Percentiles rank a stretch among this genome's conserved stretches.
phyloP scores from a whole-genome alignment of 2,797 vertebrate genomes.

The Xiphorhynchus erythropygius region DNA sequence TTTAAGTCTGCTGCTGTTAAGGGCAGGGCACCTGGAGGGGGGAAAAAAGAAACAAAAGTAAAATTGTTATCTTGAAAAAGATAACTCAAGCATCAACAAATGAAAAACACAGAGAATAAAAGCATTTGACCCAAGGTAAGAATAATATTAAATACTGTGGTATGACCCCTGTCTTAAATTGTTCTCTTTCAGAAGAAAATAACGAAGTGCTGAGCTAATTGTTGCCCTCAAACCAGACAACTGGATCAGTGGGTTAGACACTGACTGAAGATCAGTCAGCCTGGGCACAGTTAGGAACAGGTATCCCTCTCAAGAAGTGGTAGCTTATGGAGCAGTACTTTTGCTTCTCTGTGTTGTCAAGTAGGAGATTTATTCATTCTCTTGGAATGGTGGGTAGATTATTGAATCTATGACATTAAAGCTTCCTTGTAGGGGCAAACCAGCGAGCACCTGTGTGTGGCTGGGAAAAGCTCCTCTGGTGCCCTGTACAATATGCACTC shows the following conservation, averaged over 20 bases:
- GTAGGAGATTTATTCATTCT: neutral
- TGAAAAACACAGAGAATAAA: neutral
- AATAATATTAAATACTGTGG: neutral
- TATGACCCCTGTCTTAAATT: neutral
- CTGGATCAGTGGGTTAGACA: neutral
- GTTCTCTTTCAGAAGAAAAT: neutral
- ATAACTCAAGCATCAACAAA: neutral
- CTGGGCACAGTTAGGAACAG: too few relatives aligned
- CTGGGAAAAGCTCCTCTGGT: neutral
- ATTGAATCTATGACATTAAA: neutral
- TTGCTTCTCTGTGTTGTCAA: neutral
- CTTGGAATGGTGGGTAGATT: neutral
- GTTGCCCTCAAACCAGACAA: neutral
- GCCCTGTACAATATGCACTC: neutral
- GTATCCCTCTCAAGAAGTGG: neutral
- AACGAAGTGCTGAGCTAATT: neutral
- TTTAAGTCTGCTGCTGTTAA: neutral
- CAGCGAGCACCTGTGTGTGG: fast-evolving
- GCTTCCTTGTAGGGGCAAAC: neutral
- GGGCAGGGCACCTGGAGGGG: neutral
- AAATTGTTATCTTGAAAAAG: neutral
- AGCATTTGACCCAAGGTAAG: neutral
- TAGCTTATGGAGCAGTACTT: neutral
- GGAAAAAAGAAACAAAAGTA: neutral
- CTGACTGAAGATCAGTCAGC: neutral